phyloP scores from a whole-genome alignment of 2,888 invertebrate species.

The Cosmopolites sordidus region DNA sequence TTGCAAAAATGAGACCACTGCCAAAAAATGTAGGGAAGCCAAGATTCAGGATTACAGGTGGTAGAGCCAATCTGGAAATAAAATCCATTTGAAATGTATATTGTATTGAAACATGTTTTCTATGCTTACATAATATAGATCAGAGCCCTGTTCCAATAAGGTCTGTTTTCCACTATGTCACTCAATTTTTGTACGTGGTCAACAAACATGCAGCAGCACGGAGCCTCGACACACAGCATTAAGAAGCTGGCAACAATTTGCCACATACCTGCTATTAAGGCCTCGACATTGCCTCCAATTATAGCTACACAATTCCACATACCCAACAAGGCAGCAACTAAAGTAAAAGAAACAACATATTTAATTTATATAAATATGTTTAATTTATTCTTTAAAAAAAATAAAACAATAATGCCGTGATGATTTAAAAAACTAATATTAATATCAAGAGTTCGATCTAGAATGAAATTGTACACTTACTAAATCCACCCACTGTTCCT shows the following conservation, averaged over 20 bases:
- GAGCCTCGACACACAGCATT: slow-evolving; percentile 87
- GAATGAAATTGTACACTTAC: slow-evolving; percentile 55
- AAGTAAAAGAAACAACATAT: slow-evolving; percentile 42
- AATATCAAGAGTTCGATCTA: too few species aligned
- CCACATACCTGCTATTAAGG: slow-evolving; percentile 76
- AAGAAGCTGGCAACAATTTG: slow-evolving; percentile 88
- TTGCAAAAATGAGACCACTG: slow-evolving; percentile 81
- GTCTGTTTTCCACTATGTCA: slow-evolving; percentile 75
- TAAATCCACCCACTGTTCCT: slow-evolving; percentile 78
- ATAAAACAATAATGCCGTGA: too few species aligned
- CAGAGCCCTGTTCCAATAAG: slow-evolving; percentile 85
- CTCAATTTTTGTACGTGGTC: slow-evolving; percentile 88
- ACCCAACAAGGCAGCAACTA: slow-evolving; percentile 83
- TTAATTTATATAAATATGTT: too few species aligned
- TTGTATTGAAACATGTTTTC: slow-evolving; percentile 9
- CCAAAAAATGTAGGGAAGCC: slow-evolving; percentile 77
- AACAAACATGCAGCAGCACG: slow-evolving; percentile 94
- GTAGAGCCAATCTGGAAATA: slow-evolving; percentile 68
- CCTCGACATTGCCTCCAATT: slow-evolving; percentile 57
- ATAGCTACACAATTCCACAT: slow-evolving; percentile 70
- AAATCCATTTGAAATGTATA: background rate
- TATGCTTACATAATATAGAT: slow-evolving; percentile 77
- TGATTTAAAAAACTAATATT: too few species aligned
- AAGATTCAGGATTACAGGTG: slow-evolving; percentile 75
- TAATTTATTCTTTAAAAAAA: too few species aligned